Base-by-base conservation (phyloP, 2,113 vertebrate species). In the Smithornis capensis region DNA sequence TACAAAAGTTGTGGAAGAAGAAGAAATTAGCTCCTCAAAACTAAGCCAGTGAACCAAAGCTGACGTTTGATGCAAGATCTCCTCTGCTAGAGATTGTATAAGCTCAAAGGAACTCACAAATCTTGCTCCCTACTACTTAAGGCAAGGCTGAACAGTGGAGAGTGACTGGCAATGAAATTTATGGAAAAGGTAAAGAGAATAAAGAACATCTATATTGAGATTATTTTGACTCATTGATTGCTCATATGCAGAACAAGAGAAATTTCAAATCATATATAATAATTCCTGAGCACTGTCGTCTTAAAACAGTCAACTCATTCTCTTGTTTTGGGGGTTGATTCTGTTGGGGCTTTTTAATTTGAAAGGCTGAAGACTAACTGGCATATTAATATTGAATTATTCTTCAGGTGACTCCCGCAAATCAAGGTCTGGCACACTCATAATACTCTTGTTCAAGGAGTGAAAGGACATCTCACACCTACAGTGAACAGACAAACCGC, bases 371-470 rank as follows among this genome's bases (percentile, higher is more conserved):
- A 76, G 56, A 45, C 52, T n/a, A 64, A 45, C 42, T 57, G 16
- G 24, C 16, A 8, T 59, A 60, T 24, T 31, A 42, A 3, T 62
- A 38, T 31, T 53, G 40, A 31, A 5, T 90, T 73, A 40, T 42
- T 76, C 45, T 81, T 59, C 0, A 0, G 7, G 17, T 65, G 25
- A 53, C n/a, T 84, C 14, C 67, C 79, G 14, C 10, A 81, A 63
- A 33, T 67, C 69, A 75, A 50, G 29, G 6, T 52, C 56, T 40
- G 27, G 14, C 17, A 57, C 1, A 1, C 2, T 18, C 3, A 0
- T 50, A 35, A 31, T 14, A 38, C 8, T n/a, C 23, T 24, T 1
- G 0, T 53, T 10, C 5, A 55, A 69, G 25, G 42, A 71, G 19
- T 37, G 40, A 90, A 14, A 37, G 50, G 52, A 77, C 21, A 4